Base-by-base conservation (phyloP, 2,113 vertebrate species). In the Ciconia boyciana region DNA sequence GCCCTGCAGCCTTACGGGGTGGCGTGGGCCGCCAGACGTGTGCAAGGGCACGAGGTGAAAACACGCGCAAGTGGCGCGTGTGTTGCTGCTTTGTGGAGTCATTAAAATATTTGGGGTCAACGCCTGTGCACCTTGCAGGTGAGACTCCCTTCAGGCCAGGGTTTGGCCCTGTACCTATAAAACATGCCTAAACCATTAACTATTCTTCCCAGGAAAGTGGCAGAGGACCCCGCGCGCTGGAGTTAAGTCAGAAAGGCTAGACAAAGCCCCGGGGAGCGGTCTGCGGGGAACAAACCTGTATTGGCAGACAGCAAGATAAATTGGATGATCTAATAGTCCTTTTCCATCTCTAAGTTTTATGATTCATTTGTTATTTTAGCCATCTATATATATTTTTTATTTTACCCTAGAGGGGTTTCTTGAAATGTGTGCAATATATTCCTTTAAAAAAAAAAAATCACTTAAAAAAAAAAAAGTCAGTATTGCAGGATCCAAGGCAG, bases 311-410 rank as follows among this genome's bases (percentile, higher is more conserved):
- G 93, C 88, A 93, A 97, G 95, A 94, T 96, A 51, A 62, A 97
- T 89, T 48, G 95, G 89, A 94, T 97, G 97, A 95, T 96, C 97
- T 96, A 97, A 97, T 97, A 93, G 94, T 90, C 86, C 94, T 96
- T 95, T 74, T 95, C 93, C 93, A 93, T 96, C 95, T 93, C 95
- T 15, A 92, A 92, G 95, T 95, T 92, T 94, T 90, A 95, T 96
- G 97, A 97, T 96, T 97, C 96, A 97, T 97, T 96, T 96, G 97
- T 96, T 97, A 96, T 97, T 97, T 97, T 95, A 97, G 96, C 92
- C 89, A 92, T 96, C 95, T 91, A 79, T 97, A 96, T 93, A 94
- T 91, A 81, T 91, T 52, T 95, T 97, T 97, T 97, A 97, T 97
- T 97, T 97, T 93, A 96, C 97, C 96, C 97, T 87, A 66, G 94